These are phyloP conservation scores for Aproaerema taeniolella DNA, from an alignment of 2,888 invertebrate genomes.

Conservation along the genomic window DNA sequence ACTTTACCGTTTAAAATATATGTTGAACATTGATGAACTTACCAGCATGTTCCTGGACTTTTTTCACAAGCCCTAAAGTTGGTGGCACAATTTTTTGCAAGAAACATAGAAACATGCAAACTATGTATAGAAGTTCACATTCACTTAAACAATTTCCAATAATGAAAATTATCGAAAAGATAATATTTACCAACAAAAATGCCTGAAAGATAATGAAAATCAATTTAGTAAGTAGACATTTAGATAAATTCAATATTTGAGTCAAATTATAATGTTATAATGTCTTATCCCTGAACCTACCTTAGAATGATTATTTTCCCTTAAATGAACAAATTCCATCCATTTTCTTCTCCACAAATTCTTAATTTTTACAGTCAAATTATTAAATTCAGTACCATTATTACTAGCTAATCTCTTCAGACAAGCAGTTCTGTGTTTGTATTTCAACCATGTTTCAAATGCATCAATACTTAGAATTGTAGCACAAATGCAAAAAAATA, in stretches of 20 bases:
- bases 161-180: constrained; percentile 43
- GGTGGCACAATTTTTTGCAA: constrained; percentile 49
- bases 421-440: constrained; percentile 60
- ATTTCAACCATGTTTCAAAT: constrained; percentile 61
- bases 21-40: constrained; percentile 23
- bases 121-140: constrained; percentile 47
- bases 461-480: constrained; percentile 46
- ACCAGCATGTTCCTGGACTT: constrained; percentile 62
- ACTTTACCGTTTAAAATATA: background rate
- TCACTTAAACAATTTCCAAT: constrained; percentile 56
- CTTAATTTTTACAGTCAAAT: background rate
- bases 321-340: constrained; percentile 45
- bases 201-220: constrained; percentile 63
- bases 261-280: too few relatives aligned
- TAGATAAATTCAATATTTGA: too few relatives aligned
- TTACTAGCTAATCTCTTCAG: constrained; percentile 46
- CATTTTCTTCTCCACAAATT: constrained; percentile 14
- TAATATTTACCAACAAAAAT: constrained; percentile 55
- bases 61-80: constrained; percentile 38
- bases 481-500: constrained; percentile 39
- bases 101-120: constrained; percentile 44
- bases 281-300: too few relatives aligned
- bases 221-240: too few relatives aligned
- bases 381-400: constrained; percentile 23
- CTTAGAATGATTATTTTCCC: constrained; percentile 63